Evolutionary conservation across 2,888 invertebrate genomes (phyloP), one percentile per base, ranked within the genome.

Genomic region (Theodoxus fluviatilis): DNA sequence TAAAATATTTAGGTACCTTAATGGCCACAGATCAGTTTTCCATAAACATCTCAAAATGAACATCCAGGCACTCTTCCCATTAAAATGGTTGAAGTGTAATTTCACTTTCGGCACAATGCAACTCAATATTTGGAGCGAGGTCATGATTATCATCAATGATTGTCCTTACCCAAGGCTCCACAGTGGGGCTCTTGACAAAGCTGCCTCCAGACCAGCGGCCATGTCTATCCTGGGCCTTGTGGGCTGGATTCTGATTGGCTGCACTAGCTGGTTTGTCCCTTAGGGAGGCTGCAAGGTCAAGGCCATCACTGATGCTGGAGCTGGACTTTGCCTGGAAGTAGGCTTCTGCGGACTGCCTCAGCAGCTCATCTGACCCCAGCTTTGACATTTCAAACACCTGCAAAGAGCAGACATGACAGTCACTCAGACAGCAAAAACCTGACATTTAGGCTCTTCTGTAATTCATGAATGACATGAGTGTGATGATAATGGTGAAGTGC

Each of bases 331-430:
- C 77, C 6, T 73, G 68, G 79, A 94, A 94, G 63, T 95, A 91
- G 80, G 93, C 93, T 12, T 92, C 91, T 59, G 96, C 89, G 0
- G 94, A 93, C 83, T 95, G 94, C 83, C 95, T 95, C 0, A 96
- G 93, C 47, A 94, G 88, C 9, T 91, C 91, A 0, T 94, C 93
- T 84, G 95, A 94, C 93, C 95, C 96, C 1, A 95, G 90, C 66
- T 92, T 92, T 2, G 95, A 88, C 70, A 96, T 89, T 67, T 93
- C 93, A 74, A 92, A 90, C 0, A 94, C 93, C 90, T 90, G 79
- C 2, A 81, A 80, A 66, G 72, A 71, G 49, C 6, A 22, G 18
- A 12, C 22, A 9, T 52, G 52, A 28, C 25, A 28, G n/a, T 49
- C n/a, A n/a, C n/a, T n/a, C n/a, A n/a, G n/a, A n/a, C n/a, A n/a